A percentile compares a stretch with the other conserved stretches of the same genome.
Evolutionary conservation across 2,888 invertebrate species (phyloP).

Genomic region (Leucania comma): DNA sequence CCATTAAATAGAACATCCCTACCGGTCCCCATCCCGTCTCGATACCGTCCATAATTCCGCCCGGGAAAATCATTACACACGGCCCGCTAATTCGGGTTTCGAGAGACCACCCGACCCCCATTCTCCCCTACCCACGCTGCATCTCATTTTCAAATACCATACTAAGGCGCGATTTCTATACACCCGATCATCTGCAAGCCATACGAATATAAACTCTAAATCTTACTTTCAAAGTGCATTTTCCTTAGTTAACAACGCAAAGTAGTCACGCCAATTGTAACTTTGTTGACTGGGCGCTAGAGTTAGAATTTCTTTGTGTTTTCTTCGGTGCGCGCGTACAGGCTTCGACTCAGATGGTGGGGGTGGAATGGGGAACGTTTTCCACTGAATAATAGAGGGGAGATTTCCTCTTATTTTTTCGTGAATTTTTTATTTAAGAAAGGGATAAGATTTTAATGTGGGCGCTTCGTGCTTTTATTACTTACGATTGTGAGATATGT

Average conservation of each 20-base stretch:
- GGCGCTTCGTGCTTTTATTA: constrained; percentile 88
- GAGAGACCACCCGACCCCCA: constrained; percentile 78
- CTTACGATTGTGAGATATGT: constrained; percentile 87
- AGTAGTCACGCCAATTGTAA: constrained; percentile 81
- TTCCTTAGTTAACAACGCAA: constrained; percentile 57
- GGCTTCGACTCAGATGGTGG: constrained; percentile 70
- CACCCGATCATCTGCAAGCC: constrained; percentile 69
- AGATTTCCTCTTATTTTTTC: constrained; percentile 89
- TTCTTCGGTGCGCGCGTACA: constrained; percentile 70
- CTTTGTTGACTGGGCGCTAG: constrained; percentile 81
- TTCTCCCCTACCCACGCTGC: constrained; percentile 82
- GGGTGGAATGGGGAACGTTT: constrained; percentile 73
- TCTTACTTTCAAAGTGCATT: constrained; percentile 71
- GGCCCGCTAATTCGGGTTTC: constrained; percentile 90
- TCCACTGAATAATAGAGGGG: constrained; percentile 88
- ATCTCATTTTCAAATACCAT: constrained; percentile 90
- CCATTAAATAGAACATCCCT: constrained; percentile 77
- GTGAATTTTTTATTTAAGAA: constrained; percentile 91
- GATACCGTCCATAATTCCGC: constrained; percentile 88
- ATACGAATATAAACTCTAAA: constrained; percentile 80
- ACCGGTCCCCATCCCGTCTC: constrained; percentile 79
- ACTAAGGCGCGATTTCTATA: constrained; percentile 82
- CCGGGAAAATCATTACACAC: constrained; percentile 90
- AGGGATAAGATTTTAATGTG: constrained; percentile 91
- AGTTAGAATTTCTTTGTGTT: constrained; percentile 85